Percentiles rank a stretch among this genome's conserved stretches.
Evolutionary conservation across 30 jellyfish, hydroid and myxozoan genomes (phyloP).

Genomic region (Sanderia malayensis): DNA sequence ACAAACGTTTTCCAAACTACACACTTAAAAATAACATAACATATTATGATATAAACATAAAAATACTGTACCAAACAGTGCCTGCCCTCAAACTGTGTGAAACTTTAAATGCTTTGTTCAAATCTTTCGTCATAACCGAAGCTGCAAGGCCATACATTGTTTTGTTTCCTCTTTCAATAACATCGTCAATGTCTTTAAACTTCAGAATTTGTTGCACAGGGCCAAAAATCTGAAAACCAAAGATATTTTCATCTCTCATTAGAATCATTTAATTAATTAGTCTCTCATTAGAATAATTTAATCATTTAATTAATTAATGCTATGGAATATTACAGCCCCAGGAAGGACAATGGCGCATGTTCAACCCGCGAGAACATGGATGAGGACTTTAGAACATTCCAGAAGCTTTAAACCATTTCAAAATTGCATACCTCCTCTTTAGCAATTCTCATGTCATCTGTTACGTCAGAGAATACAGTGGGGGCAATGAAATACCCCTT

Average conservation of each 20-base stretch:
- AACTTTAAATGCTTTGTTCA: constrained; percentile 73
- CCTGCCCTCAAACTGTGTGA: constrained; percentile 94
- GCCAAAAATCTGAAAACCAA: constrained; percentile 75
- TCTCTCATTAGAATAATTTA: too few species aligned
- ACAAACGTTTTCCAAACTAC: too few species aligned
- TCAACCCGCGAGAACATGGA: too few species aligned
- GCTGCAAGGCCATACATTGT: constrained; percentile 96
- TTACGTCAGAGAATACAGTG: constrained; percentile 92
- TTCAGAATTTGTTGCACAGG: constrained; percentile 96
- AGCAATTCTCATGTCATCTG: constrained; percentile 91
- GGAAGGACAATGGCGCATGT: too few species aligned
- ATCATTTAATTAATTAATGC: too few species aligned
- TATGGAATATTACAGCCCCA: too few species aligned
- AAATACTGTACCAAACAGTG: constrained; percentile 81
- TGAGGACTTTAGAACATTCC: too few species aligned
- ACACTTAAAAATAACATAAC: too few species aligned
- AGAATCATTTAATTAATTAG: too few species aligned
- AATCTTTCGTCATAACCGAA: constrained; percentile 65
- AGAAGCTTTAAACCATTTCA: too few species aligned
- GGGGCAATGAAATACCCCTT: constrained; percentile 92
- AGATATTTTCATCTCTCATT: too few species aligned
- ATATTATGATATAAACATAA: too few species aligned
- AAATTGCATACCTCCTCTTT: constrained; percentile 95
- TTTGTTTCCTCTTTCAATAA: constrained; percentile 80
- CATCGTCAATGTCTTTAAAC: constrained; percentile 83